phyloP scores from a whole-genome alignment of 2,797 vertebrate genomes.

The Pygocentrus nattereri region DNA sequence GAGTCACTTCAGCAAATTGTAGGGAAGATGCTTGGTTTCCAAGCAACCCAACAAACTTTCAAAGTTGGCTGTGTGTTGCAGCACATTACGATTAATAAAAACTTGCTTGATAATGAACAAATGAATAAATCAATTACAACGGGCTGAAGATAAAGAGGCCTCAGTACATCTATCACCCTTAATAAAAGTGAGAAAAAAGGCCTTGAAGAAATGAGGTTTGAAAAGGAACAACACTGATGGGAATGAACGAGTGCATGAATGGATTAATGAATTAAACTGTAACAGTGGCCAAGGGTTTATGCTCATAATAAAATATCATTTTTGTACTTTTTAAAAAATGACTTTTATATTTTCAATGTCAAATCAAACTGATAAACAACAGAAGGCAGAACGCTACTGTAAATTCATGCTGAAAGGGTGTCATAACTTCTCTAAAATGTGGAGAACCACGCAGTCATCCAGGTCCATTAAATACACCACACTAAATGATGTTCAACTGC shows the following conservation, averaged over 20 bases:
- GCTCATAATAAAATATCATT: no score
- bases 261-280: no score
- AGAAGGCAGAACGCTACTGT: no score
- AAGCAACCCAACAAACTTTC: not conserved
- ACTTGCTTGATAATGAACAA: not conserved
- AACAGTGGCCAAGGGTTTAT: no score
- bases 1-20: not conserved
- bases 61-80: not conserved
- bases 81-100: not conserved
- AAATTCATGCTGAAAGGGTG: no score
- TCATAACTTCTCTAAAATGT: no score
- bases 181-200: not conserved
- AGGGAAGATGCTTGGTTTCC: not conserved
- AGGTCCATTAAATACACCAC: not conserved
- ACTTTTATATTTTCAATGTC: not conserved
- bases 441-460: not conserved
- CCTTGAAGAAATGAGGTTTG: not conserved
- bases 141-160: not conserved
- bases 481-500: not conserved
- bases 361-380: no score
- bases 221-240: no score
- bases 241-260: not conserved
- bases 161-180: not conserved
- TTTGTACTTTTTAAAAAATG: no score
- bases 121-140: not conserved